These are phyloP conservation scores for Thalassarche chlororhynchos DNA, from an alignment of 2,113 vertebrate species.

Conservation along the genomic window DNA sequence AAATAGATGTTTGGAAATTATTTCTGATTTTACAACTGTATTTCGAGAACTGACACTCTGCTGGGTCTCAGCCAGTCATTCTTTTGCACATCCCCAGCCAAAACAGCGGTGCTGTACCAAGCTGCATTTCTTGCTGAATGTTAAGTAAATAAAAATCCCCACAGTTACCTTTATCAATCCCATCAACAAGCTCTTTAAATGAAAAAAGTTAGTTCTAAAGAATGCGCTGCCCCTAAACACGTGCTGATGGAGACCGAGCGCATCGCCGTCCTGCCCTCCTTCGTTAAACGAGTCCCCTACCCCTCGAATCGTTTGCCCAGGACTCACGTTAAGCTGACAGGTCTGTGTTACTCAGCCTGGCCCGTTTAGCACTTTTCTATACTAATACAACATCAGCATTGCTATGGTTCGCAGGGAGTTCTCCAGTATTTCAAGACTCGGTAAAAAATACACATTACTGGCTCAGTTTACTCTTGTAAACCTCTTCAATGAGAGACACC, in stretches of 20 bases:
- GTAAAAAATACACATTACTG: background rate
- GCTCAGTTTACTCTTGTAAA: background rate
- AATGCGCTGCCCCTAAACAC: background rate
- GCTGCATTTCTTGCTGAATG: background rate
- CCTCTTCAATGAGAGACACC: background rate
- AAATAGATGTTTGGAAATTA: background rate
- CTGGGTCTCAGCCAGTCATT: background rate
- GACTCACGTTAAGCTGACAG: background rate
- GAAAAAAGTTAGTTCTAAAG: background rate
- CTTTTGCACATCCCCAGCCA: background rate
- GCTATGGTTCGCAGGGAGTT: background rate
- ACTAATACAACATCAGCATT: background rate
- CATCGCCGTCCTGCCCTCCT: background rate
- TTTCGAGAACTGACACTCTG: background rate
- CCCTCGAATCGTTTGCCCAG: accelerated
- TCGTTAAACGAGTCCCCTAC: background rate
- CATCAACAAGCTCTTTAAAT: accelerated
- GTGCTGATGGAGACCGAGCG: accelerated
- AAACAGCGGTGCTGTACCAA: background rate
- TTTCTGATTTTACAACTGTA: background rate
- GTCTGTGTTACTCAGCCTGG: background rate
- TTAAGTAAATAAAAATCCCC: background rate
- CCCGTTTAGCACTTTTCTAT: background rate
- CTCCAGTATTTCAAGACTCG: background rate
- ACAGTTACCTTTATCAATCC: background rate